These are phyloP conservation scores for Drosophila ironensis DNA, from an alignment of 1,140 invertebrate species.

Conservation along the genomic window DNA sequence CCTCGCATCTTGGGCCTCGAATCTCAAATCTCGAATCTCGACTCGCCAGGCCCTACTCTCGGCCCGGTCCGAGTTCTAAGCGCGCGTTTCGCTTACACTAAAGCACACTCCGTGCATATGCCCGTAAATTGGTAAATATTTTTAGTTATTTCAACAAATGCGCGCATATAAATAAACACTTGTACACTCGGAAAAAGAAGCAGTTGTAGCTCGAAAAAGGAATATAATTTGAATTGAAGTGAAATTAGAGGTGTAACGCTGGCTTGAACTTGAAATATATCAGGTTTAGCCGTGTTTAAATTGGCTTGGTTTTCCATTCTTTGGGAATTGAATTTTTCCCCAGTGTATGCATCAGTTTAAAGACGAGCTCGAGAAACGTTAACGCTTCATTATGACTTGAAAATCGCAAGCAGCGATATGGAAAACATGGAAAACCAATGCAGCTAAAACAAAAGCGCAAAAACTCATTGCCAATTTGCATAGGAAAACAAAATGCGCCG, in stretches of 20 bases:
- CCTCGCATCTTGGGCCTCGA: slow-evolving; percentile 5
- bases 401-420: slow-evolving; percentile 45
- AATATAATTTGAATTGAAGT: no score
- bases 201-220: not conserved
- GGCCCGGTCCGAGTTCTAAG: slow-evolving; percentile 62
- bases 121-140: slow-evolving; percentile 66
- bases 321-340: no score
- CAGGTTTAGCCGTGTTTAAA: no score
- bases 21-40: not conserved
- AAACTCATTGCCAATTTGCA: slow-evolving; percentile 79
- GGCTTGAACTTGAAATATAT: no score
- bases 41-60: slow-evolving; percentile 5
- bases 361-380: slow-evolving; percentile 62
- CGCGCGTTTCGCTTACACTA: slow-evolving; percentile 56
- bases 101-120: slow-evolving; percentile 8
- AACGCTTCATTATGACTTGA: slow-evolving; percentile 77
- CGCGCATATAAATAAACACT: slow-evolving; percentile 60
- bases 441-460: slow-evolving; percentile 50
- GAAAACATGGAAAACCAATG: slow-evolving; percentile 61
- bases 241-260: no score
- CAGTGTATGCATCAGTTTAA: slow-evolving; percentile 5
- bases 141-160: slow-evolving; percentile 71
- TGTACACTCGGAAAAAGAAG: slow-evolving; percentile 8
- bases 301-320: no score
- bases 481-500: slow-evolving; percentile 77